A percentile compares a stretch with the other conserved stretches of the same genome.
These are phyloP conservation scores for Eristalinus sepulchralis DNA, from an alignment of 2,888 invertebrate genomes.

Conservation along the genomic window DNA sequence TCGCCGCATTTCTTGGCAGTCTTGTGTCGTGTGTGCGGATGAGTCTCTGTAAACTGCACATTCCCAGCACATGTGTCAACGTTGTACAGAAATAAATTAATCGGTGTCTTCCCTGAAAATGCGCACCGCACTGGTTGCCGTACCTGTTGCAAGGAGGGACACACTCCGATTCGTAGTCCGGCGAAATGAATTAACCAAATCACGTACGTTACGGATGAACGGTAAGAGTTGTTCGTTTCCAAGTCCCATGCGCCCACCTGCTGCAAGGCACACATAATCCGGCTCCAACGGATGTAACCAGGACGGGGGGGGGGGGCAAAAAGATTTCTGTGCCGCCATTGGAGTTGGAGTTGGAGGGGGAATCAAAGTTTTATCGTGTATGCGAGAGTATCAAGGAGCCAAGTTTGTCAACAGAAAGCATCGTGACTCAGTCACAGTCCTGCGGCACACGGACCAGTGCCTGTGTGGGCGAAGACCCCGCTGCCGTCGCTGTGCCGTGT, in stretches of 20 bases:
- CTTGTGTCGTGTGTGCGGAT: background rate
- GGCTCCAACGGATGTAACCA: slow-evolving; percentile 30
- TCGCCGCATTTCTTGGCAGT: background rate
- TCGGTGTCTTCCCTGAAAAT: slow-evolving; percentile 4
- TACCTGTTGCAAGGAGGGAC: background rate
- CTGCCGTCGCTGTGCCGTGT: background rate
- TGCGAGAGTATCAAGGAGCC: slow-evolving; percentile 44
- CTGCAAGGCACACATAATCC: slow-evolving; percentile 15
- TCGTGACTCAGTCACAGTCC: background rate
- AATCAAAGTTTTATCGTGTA: slow-evolving; percentile 36
- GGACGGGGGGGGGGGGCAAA: slow-evolving; percentile 7
- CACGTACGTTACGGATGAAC: slow-evolving; percentile 54
- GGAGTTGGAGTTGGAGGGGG: slow-evolving; percentile 7
- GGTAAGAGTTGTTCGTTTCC: slow-evolving; percentile 45
- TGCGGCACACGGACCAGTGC: slow-evolving; percentile 11
- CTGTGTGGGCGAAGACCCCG: background rate
- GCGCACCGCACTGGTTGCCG: background rate
- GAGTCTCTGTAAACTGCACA: background rate
- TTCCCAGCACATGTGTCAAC: slow-evolving; percentile 24
- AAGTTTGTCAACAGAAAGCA: slow-evolving; percentile 59
- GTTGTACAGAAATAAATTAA: slow-evolving; percentile 31
- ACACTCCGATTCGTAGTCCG: background rate
- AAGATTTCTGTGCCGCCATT: slow-evolving; percentile 36
- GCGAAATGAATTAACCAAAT: slow-evolving; percentile 59
- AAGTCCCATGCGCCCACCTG: slow-evolving; percentile 22